Evolutionary conservation across 2,113 vertebrate species (phyloP).

Genomic region (Platichthys stellatus): DNA sequence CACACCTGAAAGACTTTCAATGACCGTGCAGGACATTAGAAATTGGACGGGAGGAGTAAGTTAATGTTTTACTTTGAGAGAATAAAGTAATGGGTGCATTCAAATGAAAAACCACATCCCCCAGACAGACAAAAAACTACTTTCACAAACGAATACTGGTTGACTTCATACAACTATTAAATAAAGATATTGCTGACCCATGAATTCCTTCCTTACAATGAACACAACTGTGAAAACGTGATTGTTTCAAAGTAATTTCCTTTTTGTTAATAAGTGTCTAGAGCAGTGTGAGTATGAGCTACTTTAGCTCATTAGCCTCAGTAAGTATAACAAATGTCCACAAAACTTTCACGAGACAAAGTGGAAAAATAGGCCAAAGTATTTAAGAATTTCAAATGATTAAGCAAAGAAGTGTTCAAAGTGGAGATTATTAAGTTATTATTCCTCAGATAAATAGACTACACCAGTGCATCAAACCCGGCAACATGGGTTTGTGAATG

Average conservation of each 20-base stretch:
- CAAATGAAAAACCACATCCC: constrained; percentile 5
- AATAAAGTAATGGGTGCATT: constrained; percentile 1
- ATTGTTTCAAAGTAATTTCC: background rate
- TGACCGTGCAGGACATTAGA: background rate
- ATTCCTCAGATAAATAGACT: no score
- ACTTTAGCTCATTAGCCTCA: background rate
- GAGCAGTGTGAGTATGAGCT: background rate
- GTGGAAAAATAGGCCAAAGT: background rate
- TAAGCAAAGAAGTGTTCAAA: no score
- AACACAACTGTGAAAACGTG: background rate
- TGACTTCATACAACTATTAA: background rate
- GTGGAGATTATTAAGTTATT: no score
- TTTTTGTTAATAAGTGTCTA: background rate
- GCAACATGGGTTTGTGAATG: background rate
- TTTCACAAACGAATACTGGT: background rate
- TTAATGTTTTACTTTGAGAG: constrained; percentile 24
- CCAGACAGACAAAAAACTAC: background rate
- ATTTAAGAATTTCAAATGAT: no score
- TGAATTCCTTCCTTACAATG: background rate
- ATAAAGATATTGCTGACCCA: background rate
- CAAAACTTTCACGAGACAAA: background rate
- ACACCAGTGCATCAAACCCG: background rate
- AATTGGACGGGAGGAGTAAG: background rate
- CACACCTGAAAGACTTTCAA: constrained; percentile 30
- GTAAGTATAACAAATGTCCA: background rate